A percentile compares a stretch with the other conserved stretches of the same genome.
Conservation (phyloP, 2,888 invertebrate species). For the Drosophila helvetica region DNA sequence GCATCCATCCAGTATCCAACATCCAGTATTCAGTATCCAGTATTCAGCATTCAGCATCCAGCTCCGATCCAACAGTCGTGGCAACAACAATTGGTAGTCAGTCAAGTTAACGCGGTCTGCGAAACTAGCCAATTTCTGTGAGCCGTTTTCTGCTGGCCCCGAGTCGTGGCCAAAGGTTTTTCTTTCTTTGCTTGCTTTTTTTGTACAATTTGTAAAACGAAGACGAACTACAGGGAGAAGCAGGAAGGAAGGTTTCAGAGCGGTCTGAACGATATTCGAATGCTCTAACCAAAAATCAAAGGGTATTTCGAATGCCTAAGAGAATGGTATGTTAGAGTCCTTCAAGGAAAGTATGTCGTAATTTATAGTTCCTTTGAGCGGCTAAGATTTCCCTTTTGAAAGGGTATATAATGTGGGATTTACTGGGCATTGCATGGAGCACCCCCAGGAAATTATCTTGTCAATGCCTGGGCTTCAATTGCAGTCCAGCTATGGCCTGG, state of each 20-base stretch:
- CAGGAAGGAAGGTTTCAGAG: conserved; percentile 30
- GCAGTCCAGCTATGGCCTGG: conserved; percentile 58
- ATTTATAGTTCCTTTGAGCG: background rate
- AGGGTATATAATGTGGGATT: conserved; percentile 60
- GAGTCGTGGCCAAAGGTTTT: conserved; percentile 66
- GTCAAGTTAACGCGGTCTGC: conserved; percentile 76
- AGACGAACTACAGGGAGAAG: conserved; percentile 59
- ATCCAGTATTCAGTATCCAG: background rate
- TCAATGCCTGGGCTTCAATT: conserved; percentile 76
- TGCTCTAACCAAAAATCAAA: conserved; percentile 16
- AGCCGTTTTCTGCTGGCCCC: conserved; percentile 42
- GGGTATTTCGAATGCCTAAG: background rate
- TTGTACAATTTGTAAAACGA: conserved; percentile 65
- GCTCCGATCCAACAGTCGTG: conserved; percentile 21
- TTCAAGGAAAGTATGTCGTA: too few species aligned
- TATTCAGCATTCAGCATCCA: background rate
- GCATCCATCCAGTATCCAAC: conserved; percentile 41
- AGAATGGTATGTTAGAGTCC: background rate
- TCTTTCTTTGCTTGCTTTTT: conserved; percentile 43
- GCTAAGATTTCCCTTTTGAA: background rate
- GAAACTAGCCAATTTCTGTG: conserved; percentile 73
- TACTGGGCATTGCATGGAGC: conserved; percentile 56
- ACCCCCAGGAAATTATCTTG: conserved; percentile 75
- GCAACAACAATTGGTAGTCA: conserved; percentile 77
- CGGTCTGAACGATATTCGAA: background rate